Conservation (phyloP, 2,797 vertebrate species). For the Vireo griseus region DNA sequence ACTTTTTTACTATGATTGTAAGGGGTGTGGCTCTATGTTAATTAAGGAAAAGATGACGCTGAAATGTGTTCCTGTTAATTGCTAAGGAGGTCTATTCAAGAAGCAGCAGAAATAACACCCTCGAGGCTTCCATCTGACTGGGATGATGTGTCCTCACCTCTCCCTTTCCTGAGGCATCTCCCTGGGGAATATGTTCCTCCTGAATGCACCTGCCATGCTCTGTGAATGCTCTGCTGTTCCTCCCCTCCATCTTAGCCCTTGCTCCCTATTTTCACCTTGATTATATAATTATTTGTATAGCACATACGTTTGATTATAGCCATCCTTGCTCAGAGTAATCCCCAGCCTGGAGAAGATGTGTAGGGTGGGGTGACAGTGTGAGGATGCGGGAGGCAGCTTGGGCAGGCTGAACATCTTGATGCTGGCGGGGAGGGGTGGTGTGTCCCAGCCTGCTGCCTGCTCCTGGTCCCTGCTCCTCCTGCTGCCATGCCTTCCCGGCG, state of each 20-base stretch:
- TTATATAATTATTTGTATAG: too few species aligned
- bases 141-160: not conserved
- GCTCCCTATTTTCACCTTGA: not conserved
- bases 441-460: slow-evolving; percentile 2
- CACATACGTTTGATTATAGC: not conserved
- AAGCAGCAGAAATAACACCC: not conserved
- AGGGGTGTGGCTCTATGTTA: not conserved
- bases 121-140: not conserved
- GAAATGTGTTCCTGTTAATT: not conserved
- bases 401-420: not conserved
- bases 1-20: not conserved
- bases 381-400: not conserved
- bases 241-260: not conserved
- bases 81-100: not conserved
- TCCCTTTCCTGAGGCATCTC: not conserved
- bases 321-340: not conserved
- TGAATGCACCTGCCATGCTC: not conserved
- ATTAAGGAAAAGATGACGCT: not conserved
- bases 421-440: not conserved
- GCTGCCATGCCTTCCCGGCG: rapidly evolving
- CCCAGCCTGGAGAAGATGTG: not conserved
- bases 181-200: not conserved
- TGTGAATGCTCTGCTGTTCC: too few species aligned
- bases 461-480: not conserved
- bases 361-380: rapidly evolving